phyloP scores from a whole-genome alignment of 2,797 vertebrate species.

The Eulemur mongoz region DNA sequence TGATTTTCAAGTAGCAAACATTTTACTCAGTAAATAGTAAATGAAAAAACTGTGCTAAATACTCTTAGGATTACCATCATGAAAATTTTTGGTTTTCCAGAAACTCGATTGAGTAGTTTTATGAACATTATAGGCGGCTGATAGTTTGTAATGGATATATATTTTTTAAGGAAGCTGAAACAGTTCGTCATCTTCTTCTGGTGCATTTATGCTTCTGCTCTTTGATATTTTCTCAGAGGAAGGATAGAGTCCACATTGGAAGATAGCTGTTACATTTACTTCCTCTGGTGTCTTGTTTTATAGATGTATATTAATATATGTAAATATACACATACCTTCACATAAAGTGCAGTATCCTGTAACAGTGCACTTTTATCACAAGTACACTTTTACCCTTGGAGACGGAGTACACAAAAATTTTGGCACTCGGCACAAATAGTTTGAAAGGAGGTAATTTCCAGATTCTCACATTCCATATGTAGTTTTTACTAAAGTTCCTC shows the following conservation, averaged over 20 bases:
- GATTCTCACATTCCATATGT: neutral
- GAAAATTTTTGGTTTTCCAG: neutral
- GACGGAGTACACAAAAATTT: neutral
- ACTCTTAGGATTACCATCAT: neutral
- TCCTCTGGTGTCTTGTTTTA: neutral
- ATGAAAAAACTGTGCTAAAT: neutral
- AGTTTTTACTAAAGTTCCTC: neutral
- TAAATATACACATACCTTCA: neutral
- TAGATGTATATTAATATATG: neutral
- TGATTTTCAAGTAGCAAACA: neutral
- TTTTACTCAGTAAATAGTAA: neutral
- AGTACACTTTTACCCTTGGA: neutral
- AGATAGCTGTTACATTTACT: neutral
- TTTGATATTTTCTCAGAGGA: neutral
- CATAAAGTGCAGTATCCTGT: neutral
- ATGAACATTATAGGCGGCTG: neutral
- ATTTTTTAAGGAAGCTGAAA: neutral
- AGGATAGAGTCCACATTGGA: neutral
- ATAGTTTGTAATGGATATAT: neutral
- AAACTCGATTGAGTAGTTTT: neutral
- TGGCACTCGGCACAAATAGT: neutral
- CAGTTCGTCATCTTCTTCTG: neutral
- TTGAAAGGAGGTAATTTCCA: neutral
- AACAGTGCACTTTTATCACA: neutral
- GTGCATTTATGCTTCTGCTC: neutral